Percentiles rank a stretch among this genome's conserved stretches.
Conservation (phyloP, 1,140 invertebrate species). For the Eciton burchellii region DNA sequence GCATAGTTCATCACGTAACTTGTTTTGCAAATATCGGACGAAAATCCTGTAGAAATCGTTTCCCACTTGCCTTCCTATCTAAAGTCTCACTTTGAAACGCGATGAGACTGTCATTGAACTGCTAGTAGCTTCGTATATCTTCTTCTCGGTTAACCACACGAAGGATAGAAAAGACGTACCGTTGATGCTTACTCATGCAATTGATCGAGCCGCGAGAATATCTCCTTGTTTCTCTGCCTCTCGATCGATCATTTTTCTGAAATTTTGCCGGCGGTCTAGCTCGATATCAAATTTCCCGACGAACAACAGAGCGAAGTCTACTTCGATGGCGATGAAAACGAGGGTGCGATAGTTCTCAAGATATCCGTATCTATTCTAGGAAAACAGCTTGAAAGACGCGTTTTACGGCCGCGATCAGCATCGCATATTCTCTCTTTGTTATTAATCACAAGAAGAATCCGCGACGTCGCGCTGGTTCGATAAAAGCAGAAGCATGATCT, state of each 20-base stretch:
- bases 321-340: not conserved
- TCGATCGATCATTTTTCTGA: not conserved
- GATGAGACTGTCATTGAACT: slow-evolving; percentile 54
- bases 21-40: slow-evolving; percentile 41
- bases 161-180: slow-evolving; percentile 11
- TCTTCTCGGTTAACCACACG: slow-evolving; percentile 61
- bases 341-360: not conserved
- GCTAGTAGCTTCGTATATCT: slow-evolving; percentile 41
- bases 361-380: slow-evolving; percentile 23
- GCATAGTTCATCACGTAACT: slow-evolving; percentile 56
- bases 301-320: slow-evolving; percentile 12
- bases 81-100: slow-evolving; percentile 65
- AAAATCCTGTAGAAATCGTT: slow-evolving; percentile 28
- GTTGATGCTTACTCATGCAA: slow-evolving; percentile 5
- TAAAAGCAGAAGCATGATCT: no score
- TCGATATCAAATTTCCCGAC: slow-evolving; percentile 3
- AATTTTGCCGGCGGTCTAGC: slow-evolving; percentile 7
- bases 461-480: no score
- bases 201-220: slow-evolving; percentile 8
- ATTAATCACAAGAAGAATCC: not conserved
- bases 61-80: slow-evolving; percentile 64
- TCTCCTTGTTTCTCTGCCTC: not conserved
- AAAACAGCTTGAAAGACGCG: not conserved
- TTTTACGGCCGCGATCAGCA: not conserved
- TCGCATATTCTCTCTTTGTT: not conserved